These are phyloP conservation scores for Drosophila kohkoa DNA, from an alignment of 1,140 invertebrate genomes.

Conservation along the genomic window DNA sequence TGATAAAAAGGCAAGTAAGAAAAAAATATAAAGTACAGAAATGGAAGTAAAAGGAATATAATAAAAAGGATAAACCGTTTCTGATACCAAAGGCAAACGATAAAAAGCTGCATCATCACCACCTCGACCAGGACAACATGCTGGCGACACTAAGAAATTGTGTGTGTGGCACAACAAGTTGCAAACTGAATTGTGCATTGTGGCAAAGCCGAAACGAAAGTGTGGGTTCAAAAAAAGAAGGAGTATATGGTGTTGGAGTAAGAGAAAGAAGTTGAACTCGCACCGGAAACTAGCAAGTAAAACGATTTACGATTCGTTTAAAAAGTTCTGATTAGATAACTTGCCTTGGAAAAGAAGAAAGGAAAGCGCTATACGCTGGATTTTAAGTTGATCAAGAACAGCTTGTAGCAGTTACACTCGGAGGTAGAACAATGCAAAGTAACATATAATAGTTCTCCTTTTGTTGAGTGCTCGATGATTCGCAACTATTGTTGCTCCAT, in stretches of 20 bases:
- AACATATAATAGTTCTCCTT: not conserved
- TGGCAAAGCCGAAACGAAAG: not conserved
- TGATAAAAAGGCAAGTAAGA: slow-evolving; percentile 25
- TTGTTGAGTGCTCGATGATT: slow-evolving; percentile 1
- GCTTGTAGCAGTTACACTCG: not conserved
- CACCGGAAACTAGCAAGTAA: slow-evolving; percentile 33
- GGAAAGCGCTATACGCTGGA: not conserved
- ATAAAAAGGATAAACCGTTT: slow-evolving; percentile 40
- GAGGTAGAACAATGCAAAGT: slow-evolving; percentile 5
- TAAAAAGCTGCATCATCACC: slow-evolving; percentile 35
- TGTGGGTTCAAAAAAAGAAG: not conserved
- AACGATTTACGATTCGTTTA: slow-evolving; percentile 56
- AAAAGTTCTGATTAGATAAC: slow-evolving; percentile 50
- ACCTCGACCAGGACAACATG: slow-evolving; percentile 1
- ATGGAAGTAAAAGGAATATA: slow-evolving; percentile 7
- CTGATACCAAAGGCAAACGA: slow-evolving; percentile 38
- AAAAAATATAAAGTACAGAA: not conserved
- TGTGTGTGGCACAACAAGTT: slow-evolving; percentile 37
- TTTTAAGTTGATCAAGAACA: slow-evolving; percentile 20
- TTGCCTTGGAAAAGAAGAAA: not conserved
- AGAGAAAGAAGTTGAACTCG: not conserved
- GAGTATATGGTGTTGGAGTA: not conserved
- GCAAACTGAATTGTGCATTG: slow-evolving; percentile 31
- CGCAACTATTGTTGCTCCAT: not conserved
- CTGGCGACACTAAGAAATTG: slow-evolving; percentile 23